Evolutionary conservation across 2,888 invertebrate species (phyloP).

Genomic region (Deilephila elpenor): DNA sequence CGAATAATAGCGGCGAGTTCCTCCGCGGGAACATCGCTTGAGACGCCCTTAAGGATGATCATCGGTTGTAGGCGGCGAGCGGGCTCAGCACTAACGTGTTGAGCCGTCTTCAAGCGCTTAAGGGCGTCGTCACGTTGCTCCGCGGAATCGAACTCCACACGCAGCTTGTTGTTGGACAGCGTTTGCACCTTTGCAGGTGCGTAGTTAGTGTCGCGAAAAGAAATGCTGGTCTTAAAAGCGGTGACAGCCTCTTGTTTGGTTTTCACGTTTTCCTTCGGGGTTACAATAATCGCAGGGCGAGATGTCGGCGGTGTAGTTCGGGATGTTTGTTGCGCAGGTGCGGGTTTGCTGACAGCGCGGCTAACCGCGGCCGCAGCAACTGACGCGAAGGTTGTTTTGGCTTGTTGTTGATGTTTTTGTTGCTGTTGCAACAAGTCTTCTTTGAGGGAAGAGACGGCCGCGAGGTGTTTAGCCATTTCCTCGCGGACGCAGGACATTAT

Average conservation of each 20-base stretch:
- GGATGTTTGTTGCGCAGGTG: no score
- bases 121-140: slow-evolving; percentile 25
- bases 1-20: not conserved
- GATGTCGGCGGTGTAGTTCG: not conserved
- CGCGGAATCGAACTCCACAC: slow-evolving; percentile 26
- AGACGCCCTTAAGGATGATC: slow-evolving; percentile 34
- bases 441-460: no score
- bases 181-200: not conserved
- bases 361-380: no score
- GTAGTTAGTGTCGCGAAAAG: not conserved
- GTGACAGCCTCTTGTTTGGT: not conserved
- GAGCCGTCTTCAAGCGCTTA: not conserved
- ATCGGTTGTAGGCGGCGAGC: slow-evolving; percentile 31
- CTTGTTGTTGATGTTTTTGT: no score
- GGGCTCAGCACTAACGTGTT: slow-evolving; percentile 21
- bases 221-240: not conserved
- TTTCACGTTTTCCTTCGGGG: slow-evolving; percentile 28
- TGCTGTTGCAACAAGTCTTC: no score
- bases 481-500: no score
- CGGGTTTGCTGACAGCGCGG: no score
- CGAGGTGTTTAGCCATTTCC: no score
- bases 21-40: not conserved
- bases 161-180: slow-evolving; percentile 28
- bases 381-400: no score
- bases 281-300: slow-evolving; percentile 34